Percentiles rank a stretch among this genome's conserved stretches.
Conservation (phyloP, 2,113 vertebrate genomes). For the Onychostruthus taczanowskii region DNA sequence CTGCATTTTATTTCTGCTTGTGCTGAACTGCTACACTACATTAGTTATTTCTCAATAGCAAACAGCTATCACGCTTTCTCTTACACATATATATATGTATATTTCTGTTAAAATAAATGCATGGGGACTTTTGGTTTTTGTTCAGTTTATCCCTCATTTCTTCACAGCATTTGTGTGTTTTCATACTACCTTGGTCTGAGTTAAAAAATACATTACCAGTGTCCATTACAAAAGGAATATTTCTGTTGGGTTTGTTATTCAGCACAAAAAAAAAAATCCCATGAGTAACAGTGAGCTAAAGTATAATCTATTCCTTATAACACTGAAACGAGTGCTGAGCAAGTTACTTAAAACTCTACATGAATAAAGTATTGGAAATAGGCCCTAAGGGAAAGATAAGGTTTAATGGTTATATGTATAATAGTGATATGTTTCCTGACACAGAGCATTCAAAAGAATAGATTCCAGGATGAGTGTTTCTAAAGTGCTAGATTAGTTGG, state of each 20-base stretch:
- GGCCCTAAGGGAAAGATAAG: neutral
- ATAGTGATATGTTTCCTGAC: neutral
- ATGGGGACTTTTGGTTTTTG: neutral
- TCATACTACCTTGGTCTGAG: neutral
- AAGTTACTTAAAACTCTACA: neutral
- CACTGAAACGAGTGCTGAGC: neutral
- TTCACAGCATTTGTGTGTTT: neutral
- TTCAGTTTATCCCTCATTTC: neutral
- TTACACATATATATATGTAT: neutral
- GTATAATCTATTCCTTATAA: neutral
- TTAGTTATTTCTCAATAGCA: neutral
- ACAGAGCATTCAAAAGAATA: neutral
- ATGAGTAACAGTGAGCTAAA: neutral
- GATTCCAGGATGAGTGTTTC: neutral
- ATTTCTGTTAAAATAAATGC: neutral
- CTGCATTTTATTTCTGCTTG: neutral
- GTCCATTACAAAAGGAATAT: neutral
- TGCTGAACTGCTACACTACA: neutral
- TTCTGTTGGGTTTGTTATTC: neutral
- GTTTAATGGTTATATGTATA: neutral
- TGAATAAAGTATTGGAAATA: neutral
- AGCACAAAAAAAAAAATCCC: neutral
- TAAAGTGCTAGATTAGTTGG: neutral
- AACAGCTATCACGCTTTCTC: neutral
- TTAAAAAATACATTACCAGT: neutral